Conservation (phyloP, 64 coral and sea anemone species). For the Dendronephthya gigantea region DNA sequence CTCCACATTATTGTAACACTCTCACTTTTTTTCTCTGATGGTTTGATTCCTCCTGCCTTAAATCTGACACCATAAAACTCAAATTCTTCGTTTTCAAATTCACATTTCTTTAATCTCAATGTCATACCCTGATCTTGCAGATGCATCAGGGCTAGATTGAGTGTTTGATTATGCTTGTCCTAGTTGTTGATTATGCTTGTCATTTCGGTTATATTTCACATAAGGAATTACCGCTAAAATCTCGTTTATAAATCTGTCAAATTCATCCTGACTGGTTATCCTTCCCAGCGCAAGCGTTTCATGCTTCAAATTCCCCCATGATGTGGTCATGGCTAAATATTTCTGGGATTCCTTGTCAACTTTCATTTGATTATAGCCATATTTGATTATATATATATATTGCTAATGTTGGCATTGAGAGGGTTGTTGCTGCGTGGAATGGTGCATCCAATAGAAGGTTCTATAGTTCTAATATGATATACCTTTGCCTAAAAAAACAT, state of each 20-base stretch:
- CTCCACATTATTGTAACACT: too few species aligned
- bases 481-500: too few species aligned
- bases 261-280: neutral
- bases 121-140: neutral
- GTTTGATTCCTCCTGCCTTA: too few species aligned
- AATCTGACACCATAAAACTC: too few species aligned
- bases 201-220: too few species aligned
- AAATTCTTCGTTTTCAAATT: constrained; percentile 33
- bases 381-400: too few species aligned
- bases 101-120: constrained; percentile 29
- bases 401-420: too few species aligned
- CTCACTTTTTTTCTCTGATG: too few species aligned
- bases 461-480: too few species aligned
- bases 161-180: neutral
- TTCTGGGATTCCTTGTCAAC: neutral
- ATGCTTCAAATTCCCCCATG: constrained; percentile 6
- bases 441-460: too few species aligned
- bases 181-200: neutral
- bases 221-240: neutral
- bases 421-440: too few species aligned
- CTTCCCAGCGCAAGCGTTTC: neutral
- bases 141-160: neutral
- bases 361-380: neutral
- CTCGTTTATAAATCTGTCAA: neutral
- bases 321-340: too few species aligned